Evolutionary conservation across 2,888 invertebrate species (phyloP), one percentile per base, ranked within the genome.

Genomic region (Tineola bisselliella): DNA sequence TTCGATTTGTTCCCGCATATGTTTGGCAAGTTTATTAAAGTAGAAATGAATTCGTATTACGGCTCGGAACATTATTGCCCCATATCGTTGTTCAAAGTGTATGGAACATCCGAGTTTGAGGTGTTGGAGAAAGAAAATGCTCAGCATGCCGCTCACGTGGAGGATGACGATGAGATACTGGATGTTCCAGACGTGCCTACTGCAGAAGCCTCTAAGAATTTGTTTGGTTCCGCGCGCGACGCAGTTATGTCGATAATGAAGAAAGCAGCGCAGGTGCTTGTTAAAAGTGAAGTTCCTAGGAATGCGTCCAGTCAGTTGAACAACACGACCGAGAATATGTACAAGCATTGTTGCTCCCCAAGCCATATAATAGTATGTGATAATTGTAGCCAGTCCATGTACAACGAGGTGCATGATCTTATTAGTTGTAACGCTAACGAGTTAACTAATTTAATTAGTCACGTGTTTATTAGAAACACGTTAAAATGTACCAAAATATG

Each of bases 1-100:
- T 98, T 97, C 72, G 90, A 91, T 66, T 81, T 97, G 54, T 90
- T 91, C 70, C 93, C 94, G 1, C 92, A 93, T 72, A 81, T 93
- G 15, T 97, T 96, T 78, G 94, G 95, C 19, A 96, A 96, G 79
- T 96, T 94, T 75, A 92, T 96, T 58, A 94, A 95, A 74, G 92
- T 95, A 0, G 99, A 99, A 71, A 89, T 99, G 71, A 90, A 95
- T 64, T 95, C 96, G 44, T 97, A 99, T 77, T 95, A 98, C 77
- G 98, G 99, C 17, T 92, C 93, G 8, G 99, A 99, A 79, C 99
- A 99, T 77, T 99, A 94, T 77, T 99, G 99, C 75, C 99, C 99
- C 0, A 89, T 99, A 65, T 98, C 97, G n/a, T 88, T 98, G 59
- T 95, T 99, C 77, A 92, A 95, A 63, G 95, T 96, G 0, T 97